These are phyloP conservation scores for Melinaea marsaeus DNA, from an alignment of 2,888 invertebrate genomes.

Conservation along the genomic window DNA sequence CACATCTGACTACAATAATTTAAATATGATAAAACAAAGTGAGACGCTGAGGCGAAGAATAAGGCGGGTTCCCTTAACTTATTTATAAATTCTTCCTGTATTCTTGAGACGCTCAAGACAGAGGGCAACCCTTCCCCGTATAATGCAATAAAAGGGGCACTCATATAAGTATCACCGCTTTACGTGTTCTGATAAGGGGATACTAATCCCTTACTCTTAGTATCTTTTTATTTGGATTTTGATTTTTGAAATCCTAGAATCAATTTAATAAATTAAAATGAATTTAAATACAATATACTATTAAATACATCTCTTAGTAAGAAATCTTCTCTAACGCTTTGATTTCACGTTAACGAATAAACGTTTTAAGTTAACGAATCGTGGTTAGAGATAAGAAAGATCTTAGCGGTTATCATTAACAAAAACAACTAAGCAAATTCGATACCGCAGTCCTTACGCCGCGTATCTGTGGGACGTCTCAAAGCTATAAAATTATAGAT, in stretches of 20 bases:
- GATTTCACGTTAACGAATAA: neutral
- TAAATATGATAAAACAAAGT: slow-evolving; percentile 79
- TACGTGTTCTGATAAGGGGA: slow-evolving; percentile 65
- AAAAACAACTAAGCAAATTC: slow-evolving; percentile 52
- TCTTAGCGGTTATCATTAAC: slow-evolving; percentile 37
- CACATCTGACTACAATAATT: slow-evolving; percentile 78
- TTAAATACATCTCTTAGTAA: no score
- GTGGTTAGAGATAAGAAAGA: slow-evolving; percentile 14
- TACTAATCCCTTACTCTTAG: slow-evolving; percentile 62
- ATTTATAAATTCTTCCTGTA: slow-evolving; percentile 74
- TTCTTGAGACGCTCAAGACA: slow-evolving; percentile 52
- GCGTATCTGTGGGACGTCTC: slow-evolving; percentile 63
- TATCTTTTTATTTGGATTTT: slow-evolving; percentile 10
- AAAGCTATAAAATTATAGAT: slow-evolving; percentile 78
- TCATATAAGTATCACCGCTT: slow-evolving; percentile 75
- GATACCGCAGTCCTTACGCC: slow-evolving; percentile 50
- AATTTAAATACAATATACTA: no score
- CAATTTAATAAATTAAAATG: neutral
- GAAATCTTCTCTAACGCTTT: neutral
- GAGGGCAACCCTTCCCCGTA: slow-evolving; percentile 66
- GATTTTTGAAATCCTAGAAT: slow-evolving; percentile 1
- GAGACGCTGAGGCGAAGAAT: slow-evolving; percentile 67
- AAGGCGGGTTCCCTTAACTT: slow-evolving; percentile 70
- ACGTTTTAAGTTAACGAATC: slow-evolving; percentile 10
- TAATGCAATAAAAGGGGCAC: slow-evolving; percentile 77